Percentiles rank a stretch among this genome's conserved stretches.
These are phyloP conservation scores for Pangasius mekongensis DNA, from an alignment of 2,797 vertebrate species.

Conservation along the genomic window DNA sequence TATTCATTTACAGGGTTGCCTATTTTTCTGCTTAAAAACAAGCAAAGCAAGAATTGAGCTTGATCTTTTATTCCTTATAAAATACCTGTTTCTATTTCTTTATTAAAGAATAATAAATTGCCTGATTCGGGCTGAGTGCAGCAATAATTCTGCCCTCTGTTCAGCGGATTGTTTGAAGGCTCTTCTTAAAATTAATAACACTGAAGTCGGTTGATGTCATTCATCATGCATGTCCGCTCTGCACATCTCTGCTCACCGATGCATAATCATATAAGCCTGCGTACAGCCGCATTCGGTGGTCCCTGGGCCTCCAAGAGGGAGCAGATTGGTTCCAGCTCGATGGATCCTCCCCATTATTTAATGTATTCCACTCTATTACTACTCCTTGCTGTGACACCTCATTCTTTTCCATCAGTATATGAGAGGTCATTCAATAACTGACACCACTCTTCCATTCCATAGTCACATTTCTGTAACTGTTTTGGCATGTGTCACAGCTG, in stretches of 20 bases:
- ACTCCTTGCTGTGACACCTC: conserved; percentile 77
- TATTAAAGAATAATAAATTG: conserved; percentile 23
- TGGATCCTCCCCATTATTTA: conserved; percentile 75
- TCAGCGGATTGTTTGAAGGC: conserved; percentile 31
- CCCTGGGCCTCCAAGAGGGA: conserved; percentile 70
- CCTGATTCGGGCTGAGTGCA: conserved; percentile 4
- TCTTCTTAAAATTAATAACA: conserved; percentile 42
- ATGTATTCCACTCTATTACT: conserved; percentile 82
- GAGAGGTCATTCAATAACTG: conserved; percentile 80
- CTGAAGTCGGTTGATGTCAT: conserved; percentile 31
- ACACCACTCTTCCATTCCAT: conserved; percentile 77
- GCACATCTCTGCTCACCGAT: conserved; percentile 59
- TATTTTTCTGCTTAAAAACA: not conserved
- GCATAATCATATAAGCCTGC: conserved; percentile 61
- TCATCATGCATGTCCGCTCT: conserved; percentile 44
- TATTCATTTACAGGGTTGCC: not conserved
- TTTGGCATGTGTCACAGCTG: conserved; percentile 78
- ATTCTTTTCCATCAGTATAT: conserved; percentile 77
- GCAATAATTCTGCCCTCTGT: not conserved
- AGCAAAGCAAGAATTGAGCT: not conserved
- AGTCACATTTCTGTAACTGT: conserved; percentile 78
- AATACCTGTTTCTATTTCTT: not conserved
- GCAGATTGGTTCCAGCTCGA: conserved; percentile 75
- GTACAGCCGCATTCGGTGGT: conserved; percentile 55
- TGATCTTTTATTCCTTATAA: not conserved